phyloP scores from a whole-genome alignment of 2,797 vertebrate species.

The Micrastur ruficollis region DNA sequence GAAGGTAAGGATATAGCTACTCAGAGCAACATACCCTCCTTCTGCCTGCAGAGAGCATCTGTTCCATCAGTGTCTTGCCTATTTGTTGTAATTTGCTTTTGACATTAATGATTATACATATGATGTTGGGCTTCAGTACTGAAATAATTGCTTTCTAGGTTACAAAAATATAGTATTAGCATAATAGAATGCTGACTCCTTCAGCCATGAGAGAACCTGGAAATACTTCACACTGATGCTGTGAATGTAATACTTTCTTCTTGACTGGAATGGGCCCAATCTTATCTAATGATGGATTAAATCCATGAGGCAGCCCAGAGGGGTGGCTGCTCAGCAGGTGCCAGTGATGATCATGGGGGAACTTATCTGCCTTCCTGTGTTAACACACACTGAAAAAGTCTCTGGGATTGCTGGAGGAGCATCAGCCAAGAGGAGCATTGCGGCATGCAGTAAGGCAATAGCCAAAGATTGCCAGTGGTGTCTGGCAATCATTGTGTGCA shows the following conservation, averaged over 20 bases:
- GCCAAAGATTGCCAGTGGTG: accelerated
- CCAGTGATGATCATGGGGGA: accelerated
- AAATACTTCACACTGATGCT: background rate
- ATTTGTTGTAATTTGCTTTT: background rate
- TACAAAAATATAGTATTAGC: background rate
- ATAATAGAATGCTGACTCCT: background rate
- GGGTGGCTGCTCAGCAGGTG: background rate
- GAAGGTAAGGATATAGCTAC: background rate
- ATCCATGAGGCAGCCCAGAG: background rate
- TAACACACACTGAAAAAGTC: background rate
- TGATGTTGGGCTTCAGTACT: background rate
- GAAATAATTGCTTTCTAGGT: background rate
- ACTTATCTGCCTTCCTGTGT: background rate
- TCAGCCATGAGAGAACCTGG: background rate
- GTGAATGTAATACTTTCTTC: background rate
- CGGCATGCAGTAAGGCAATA: accelerated
- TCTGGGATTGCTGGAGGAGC: background rate
- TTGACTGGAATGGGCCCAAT: background rate
- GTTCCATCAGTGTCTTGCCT: background rate
- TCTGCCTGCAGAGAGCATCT: background rate
- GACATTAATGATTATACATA: background rate
- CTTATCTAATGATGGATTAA: background rate
- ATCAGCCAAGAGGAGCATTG: background rate
- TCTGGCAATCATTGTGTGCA: background rate
- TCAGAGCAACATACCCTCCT: background rate